A percentile compares a stretch with the other conserved stretches of the same genome.
phyloP scores from a whole-genome alignment of 2,113 vertebrate species.

The Ploceus nigricollis region DNA sequence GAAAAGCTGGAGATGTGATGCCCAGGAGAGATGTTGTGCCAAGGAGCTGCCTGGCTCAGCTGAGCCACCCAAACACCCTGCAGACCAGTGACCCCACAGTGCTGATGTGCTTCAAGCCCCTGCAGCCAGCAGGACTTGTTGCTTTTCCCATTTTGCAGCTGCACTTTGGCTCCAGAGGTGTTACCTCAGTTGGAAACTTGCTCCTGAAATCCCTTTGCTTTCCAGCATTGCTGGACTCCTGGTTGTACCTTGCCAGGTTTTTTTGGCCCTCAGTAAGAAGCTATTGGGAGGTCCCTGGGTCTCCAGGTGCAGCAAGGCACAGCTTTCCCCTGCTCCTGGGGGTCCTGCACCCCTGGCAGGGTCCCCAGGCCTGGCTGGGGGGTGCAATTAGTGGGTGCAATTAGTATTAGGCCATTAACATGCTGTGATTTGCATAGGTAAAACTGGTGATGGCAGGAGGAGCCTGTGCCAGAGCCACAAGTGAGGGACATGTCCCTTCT shows the following conservation, averaged over 20 bases:
- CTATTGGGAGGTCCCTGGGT: not conserved
- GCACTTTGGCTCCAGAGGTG: not conserved
- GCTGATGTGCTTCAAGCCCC: not conserved
- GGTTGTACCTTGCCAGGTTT: not conserved
- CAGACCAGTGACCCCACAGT: not conserved
- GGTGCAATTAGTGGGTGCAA: not conserved
- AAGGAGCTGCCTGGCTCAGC: not conserved
- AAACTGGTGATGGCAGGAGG: not conserved
- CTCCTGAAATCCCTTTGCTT: not conserved
- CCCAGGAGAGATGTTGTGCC: not conserved
- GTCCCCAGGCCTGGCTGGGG: not conserved
- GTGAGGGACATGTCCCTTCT: not conserved
- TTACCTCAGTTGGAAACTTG: not conserved
- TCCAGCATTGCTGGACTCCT: not conserved
- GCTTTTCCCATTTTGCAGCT: not conserved
- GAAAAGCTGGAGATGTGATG: not conserved
- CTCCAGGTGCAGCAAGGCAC: not conserved
- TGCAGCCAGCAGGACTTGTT: not conserved
- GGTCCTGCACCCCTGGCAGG: not conserved
- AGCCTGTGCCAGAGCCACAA: not conserved
- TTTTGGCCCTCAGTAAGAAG: not conserved
- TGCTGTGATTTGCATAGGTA: not conserved
- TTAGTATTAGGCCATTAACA: fast-evolving
- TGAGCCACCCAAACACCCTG: not conserved
- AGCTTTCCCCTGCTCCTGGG: not conserved